Evolutionary conservation across 2,888 invertebrate genomes (phyloP).

Genomic region (Drosophila nr. fundita): DNA sequence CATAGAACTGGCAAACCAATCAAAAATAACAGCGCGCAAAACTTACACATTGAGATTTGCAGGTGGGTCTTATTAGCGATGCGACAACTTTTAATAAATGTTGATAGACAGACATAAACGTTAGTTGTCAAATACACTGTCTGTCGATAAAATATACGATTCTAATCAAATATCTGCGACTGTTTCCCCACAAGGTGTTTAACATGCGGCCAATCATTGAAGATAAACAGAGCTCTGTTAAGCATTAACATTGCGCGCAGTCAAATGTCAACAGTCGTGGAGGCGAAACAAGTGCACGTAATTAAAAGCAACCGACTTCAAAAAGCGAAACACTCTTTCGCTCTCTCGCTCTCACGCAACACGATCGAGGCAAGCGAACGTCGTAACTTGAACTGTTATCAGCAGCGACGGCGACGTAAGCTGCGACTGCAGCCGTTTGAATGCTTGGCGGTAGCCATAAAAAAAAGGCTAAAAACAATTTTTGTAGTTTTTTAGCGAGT

Average conservation of each 20-base stretch:
- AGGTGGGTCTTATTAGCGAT: constrained; percentile 34
- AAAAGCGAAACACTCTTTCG: constrained; percentile 14
- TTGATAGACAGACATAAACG: constrained; percentile 8
- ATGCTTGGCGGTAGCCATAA: constrained; percentile 24
- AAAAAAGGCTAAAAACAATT: constrained; percentile 67
- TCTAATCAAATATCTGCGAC: constrained; percentile 45
- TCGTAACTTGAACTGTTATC: constrained; percentile 73
- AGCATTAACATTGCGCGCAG: constrained; percentile 51
- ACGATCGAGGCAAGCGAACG: constrained; percentile 36
- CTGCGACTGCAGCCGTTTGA: constrained; percentile 1
- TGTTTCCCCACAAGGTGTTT: constrained; percentile 44
- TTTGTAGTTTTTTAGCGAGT: constrained; percentile 56
- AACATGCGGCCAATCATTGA: constrained; percentile 71
- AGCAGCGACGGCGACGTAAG: constrained; percentile 30
- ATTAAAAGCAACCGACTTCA: constrained; percentile 48
- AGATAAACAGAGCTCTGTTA: constrained; percentile 72
- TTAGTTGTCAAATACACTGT: constrained; percentile 8
- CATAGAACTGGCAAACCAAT: constrained; percentile 40
- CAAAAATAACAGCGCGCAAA: constrained; percentile 42
- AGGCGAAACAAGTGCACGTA: constrained; percentile 52
- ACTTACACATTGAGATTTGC: constrained; percentile 15
- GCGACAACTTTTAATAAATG: constrained; percentile 70
- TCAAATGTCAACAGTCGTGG: constrained; percentile 58
- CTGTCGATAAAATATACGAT: constrained; percentile 21
- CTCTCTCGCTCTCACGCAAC: constrained; percentile 7